Evolutionary conservation across 2,888 invertebrate genomes (phyloP).

Genomic region (Barypeithes pellucidus): DNA sequence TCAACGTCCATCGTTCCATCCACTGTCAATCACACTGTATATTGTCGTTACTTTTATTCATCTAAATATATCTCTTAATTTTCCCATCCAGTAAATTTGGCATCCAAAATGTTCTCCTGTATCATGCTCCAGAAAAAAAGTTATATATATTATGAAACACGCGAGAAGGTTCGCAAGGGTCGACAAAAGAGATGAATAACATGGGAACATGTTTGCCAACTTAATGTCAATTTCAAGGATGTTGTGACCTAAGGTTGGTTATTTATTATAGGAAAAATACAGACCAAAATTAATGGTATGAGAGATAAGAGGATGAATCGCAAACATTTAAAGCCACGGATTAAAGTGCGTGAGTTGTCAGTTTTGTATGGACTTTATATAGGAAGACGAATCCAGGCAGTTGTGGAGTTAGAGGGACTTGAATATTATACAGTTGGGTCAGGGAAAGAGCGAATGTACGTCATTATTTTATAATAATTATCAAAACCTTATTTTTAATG

Average conservation of each 20-base stretch:
- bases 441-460: no score
- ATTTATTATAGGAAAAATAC: conserved; percentile 1
- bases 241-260: neutral
- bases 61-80: conserved; percentile 9
- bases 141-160: conserved; percentile 11
- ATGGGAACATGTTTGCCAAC: conserved; percentile 7
- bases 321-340: neutral
- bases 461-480: no score
- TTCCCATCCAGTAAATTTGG: neutral
- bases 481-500: no score
- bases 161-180: neutral
- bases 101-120: conserved; percentile 1
- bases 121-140: neutral
- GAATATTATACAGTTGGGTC: no score
- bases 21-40: no score
- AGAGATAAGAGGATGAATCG: neutral
- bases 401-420: no score
- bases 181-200: conserved; percentile 19
- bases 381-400: no score
- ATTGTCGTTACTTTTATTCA: no score
- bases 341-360: neutral
- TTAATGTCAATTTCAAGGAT: conserved; percentile 15
- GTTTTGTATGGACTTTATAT: no score
- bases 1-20: no score
- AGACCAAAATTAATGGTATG: neutral